Base-by-base conservation (phyloP, 2,113 vertebrate species). In the Lampris megalopsis region DNA sequence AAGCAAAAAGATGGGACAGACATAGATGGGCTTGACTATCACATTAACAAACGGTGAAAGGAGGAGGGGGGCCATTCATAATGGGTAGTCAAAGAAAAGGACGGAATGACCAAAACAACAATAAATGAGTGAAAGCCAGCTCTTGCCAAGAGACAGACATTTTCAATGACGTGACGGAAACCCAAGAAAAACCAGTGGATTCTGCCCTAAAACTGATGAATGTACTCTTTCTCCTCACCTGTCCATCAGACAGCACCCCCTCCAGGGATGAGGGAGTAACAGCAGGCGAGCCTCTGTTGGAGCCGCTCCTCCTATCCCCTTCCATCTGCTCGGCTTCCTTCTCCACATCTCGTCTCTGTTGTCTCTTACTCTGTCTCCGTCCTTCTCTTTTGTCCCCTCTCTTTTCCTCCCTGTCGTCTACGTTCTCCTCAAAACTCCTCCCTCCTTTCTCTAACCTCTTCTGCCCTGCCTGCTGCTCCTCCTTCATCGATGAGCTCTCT, bases 291-390 rank as follows among this genome's bases (percentile, higher is more conserved):
- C 79, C 85, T 11, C 72, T 38, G 0, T 68, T 86, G 9, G 85
- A 53, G 7, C 92, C 86, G 76, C 95, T 95, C 90, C 92, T 96
- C 86, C 92, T 93, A 50, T 93, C 92, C 52, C 13, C 83, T 40
- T 3, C 74, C 82, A 36, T 83, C 62, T 56, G 85, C 47, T 71
- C 85, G 0, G 50, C 57, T 3, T 80, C 88, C 35, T 69, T 90
- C 59, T 90, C 88, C 61, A 9, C 62, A 4, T 93, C 88, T 80
- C 83, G 85, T 69, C 73, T 87, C 11, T 88, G 88, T 7, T 83
- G 86, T 47, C 73, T 90, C 63, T 96, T 95, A 72, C 85, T 92
- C 42, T 83, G 90, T 62, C 89, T 81, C 43, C 47, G 82, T 1
- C n/a, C 9, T 63, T 85, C 78, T 71, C 72, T 82, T 63, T 83